phyloP scores from a whole-genome alignment of 2,888 invertebrate species.

The Anodontia alba region DNA sequence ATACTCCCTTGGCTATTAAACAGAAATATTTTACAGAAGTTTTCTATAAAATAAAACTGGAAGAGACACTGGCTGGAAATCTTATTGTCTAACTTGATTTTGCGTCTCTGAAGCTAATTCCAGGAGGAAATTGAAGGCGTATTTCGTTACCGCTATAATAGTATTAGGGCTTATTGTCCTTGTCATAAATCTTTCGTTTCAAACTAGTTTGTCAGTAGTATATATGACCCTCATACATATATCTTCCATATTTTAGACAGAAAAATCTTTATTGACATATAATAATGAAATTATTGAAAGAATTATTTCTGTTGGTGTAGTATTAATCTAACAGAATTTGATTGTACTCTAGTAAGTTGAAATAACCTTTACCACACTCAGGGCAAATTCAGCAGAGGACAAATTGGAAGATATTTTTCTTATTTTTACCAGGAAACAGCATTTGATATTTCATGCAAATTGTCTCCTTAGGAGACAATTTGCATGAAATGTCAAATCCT shows the following conservation, averaged over 20 bases:
- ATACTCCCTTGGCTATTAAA: no score
- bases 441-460: no score
- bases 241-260: not conserved
- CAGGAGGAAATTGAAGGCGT: not conserved
- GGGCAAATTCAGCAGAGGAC: no score
- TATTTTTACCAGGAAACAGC: no score
- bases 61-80: not conserved
- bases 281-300: slow-evolving; percentile 9
- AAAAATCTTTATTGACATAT: slow-evolving; percentile 2
- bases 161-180: not conserved
- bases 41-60: no score
- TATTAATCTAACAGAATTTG: not conserved
- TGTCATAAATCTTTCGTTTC: not conserved
- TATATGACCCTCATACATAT: not conserved
- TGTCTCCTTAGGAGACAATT: no score
- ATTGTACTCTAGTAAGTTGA: not conserved
- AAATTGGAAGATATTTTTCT: no score
- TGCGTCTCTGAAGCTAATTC: not conserved
- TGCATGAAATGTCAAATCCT: no score
- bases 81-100: not conserved
- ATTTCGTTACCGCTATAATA: not conserved
- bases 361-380: no score
- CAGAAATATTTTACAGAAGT: no score
- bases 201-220: not conserved
- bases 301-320: not conserved